phyloP scores from a whole-genome alignment of 2,888 invertebrate genomes.

The Empis stercorea region DNA sequence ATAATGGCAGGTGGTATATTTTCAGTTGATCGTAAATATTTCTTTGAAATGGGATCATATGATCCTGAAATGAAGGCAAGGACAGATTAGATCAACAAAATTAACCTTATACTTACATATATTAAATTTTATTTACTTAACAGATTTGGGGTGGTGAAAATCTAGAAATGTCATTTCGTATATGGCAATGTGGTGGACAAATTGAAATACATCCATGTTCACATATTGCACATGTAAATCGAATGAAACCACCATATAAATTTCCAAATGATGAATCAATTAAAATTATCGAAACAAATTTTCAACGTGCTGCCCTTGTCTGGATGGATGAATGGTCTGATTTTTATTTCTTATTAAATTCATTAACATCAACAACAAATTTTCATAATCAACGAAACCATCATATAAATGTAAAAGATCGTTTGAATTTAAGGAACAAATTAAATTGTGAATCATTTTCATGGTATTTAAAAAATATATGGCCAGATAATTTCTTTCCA shows the following conservation, averaged over 20 bases:
- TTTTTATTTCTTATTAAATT: conserved; percentile 68
- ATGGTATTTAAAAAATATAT: conserved; percentile 90
- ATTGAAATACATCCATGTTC: conserved; percentile 88
- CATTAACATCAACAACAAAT: not conserved
- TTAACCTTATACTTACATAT: not conserved
- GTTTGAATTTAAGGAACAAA: conserved; percentile 54
- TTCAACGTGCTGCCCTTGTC: conserved; percentile 84
- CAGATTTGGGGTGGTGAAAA: conserved; percentile 97
- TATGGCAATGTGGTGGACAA: conserved; percentile 89
- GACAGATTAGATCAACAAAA: not conserved
- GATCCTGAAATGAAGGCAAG: conserved; percentile 72
- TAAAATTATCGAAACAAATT: conserved; percentile 65
- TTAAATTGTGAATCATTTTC: conserved; percentile 75
- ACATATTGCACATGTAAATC: conserved; percentile 85
- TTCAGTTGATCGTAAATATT: conserved; percentile 72
- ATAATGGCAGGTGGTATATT: conserved; percentile 88
- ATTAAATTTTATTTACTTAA: conserved; percentile 5
- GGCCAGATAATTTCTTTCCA: conserved; percentile 95
- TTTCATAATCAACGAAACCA: not conserved
- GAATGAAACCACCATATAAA: conserved; percentile 86
- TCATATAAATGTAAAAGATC: conserved; percentile 38
- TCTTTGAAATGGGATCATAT: conserved; percentile 77
- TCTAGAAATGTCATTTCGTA: conserved; percentile 89
- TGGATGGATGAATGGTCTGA: conserved; percentile 98
- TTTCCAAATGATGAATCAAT: conserved; percentile 85